Evolutionary conservation across 2,797 vertebrate species (phyloP).

Genomic region (Microhierax caerulescens): DNA sequence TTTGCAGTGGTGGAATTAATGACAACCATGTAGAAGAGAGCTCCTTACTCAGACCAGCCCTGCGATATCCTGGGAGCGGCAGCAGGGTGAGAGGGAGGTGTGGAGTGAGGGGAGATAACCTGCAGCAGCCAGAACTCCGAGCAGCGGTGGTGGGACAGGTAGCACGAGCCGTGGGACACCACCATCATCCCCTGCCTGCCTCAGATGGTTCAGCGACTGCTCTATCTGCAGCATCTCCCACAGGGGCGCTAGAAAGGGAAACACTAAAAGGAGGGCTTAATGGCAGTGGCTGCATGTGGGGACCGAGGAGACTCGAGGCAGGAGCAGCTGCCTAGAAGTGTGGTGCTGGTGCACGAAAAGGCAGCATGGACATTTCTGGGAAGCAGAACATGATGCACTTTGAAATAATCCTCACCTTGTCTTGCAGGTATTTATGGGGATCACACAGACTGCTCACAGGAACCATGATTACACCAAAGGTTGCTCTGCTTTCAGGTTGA

Average conservation of each 20-base stretch:
- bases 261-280: neutral
- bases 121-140: neutral
- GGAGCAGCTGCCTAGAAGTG: neutral
- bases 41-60: neutral
- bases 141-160: rapidly evolving
- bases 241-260: neutral
- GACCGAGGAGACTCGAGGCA: neutral
- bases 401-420: neutral
- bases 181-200: neutral
- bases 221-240: neutral
- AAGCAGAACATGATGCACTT: neutral
- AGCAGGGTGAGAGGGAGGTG: neutral
- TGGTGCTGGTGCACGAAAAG: neutral
- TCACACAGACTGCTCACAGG: neutral
- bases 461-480: neutral
- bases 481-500: neutral
- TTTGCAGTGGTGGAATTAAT: neutral
- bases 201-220: rapidly evolving
- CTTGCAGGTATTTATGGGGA: neutral
- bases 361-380: neutral
- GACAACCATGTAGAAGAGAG: neutral
- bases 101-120: neutral
- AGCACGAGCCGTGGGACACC: rapidly evolving
- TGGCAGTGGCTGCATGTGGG: neutral
- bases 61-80: neutral